These are phyloP conservation scores for Hedychridium roseum DNA, from an alignment of 2,888 invertebrate genomes.

Conservation along the genomic window DNA sequence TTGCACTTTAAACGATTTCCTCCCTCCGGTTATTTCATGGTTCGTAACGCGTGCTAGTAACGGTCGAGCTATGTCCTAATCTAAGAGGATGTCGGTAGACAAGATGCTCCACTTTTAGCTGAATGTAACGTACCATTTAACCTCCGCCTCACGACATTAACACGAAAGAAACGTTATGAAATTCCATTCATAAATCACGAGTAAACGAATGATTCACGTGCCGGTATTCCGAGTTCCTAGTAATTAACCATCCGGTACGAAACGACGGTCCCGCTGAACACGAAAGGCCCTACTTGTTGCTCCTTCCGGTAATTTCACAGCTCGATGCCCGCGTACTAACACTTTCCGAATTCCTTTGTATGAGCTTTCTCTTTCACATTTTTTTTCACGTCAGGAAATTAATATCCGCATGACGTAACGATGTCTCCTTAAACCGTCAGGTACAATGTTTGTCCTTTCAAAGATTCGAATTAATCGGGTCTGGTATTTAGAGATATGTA, in stretches of 20 bases:
- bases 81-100: no score
- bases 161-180: not conserved
- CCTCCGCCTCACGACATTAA: no score
- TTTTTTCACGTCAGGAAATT: slow-evolving; percentile 12
- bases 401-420: slow-evolving; percentile 6
- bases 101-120: slow-evolving; percentile 25
- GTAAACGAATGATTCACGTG: no score
- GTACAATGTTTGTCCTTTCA: not conserved
- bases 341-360: slow-evolving; percentile 27
- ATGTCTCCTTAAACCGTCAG: slow-evolving; percentile 3
- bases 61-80: slow-evolving; percentile 26
- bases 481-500: no score
- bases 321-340: slow-evolving; percentile 30
- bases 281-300: slow-evolving; percentile 14
- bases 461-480: not conserved
- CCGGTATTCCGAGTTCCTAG: no score
- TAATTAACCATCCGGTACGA: no score
- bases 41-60: slow-evolving; percentile 39
- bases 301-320: slow-evolving; percentile 39
- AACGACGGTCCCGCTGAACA: not conserved
- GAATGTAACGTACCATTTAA: slow-evolving; percentile 6
- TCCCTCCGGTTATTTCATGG: slow-evolving; percentile 41
- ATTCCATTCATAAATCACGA: not conserved
- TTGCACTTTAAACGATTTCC: slow-evolving; percentile 38
- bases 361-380: slow-evolving; percentile 7